Base-by-base conservation (phyloP, 2,797 vertebrate genomes). In the Characodon lateralis region DNA sequence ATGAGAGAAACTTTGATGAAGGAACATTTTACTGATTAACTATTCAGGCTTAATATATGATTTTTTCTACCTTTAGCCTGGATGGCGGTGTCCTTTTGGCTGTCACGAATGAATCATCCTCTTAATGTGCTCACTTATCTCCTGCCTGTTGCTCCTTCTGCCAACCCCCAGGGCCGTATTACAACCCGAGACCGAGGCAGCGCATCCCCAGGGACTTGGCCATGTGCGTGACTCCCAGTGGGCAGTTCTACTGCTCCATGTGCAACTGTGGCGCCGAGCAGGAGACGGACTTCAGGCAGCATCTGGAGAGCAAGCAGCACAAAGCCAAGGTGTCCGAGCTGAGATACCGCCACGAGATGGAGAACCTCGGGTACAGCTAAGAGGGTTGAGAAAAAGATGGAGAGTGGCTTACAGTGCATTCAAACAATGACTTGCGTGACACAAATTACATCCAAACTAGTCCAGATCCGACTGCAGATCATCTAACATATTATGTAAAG, bases 171-270 rank as follows among this genome's bases (percentile, higher is more conserved):
- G 98, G 98, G 80, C 98, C 98, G 6, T 99, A 99, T 90, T 99
- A 97, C 94, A 98, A 97, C 91, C 97, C 98, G 0, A 96, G 98
- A 28, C 97, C 98, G 0, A 96, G 98, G 74, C 98, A 98, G 93
- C 95, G 97, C 73, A 99, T 99, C 86, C 98, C 98, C 4, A 96
- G 98, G 0, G 98, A 99, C 87, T 94, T 99, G 78, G 98, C 98
- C 80, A 99, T 99, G 98, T 99, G 98, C 0, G 98, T 99, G 83
- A 99, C 98, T 5, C 98, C 98, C 83, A 99, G 98, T 0, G 98
- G 98, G 66, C 98, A 98, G 94, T 99, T 98, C 94, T 99, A 99
- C 94, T 99, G 98, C 92, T 99, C 98, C 79, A 98, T 99, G 98
- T 99, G 98, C 92, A 98, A 99, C 68, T 96, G 96, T 0, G 98